Percentiles rank a stretch among this genome's conserved stretches.
Conservation (phyloP, 2,797 vertebrate genomes). For the Eremophila alpestris region DNA sequence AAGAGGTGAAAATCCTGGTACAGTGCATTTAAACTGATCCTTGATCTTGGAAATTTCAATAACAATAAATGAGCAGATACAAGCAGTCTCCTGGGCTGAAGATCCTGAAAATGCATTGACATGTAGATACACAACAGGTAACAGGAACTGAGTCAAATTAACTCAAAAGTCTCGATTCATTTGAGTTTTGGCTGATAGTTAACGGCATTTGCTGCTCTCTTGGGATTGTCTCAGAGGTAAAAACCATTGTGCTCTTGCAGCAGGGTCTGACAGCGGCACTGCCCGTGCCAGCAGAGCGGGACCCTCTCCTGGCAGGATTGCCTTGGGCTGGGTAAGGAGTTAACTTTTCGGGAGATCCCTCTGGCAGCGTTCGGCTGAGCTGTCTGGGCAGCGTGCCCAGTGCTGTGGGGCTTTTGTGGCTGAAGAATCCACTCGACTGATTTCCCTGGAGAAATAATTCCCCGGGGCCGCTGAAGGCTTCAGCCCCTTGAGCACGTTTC, state of each 20-base stretch:
- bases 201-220: neutral
- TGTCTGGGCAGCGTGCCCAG: fast-evolving
- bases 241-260: fast-evolving
- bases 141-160: neutral
- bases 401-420: neutral
- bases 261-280: neutral
- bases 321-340: neutral
- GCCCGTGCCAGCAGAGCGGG: fast-evolving
- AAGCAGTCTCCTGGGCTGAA: neutral
- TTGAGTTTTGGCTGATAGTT: neutral
- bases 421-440: neutral
- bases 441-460: neutral
- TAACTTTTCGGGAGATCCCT: neutral
- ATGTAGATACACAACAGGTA: neutral
- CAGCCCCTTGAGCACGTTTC: neutral
- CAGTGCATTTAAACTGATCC: neutral
- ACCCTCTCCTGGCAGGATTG: neutral
- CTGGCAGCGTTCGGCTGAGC: fast-evolving
- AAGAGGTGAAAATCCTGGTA: neutral
- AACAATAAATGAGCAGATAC: neutral
- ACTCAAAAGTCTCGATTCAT: neutral
- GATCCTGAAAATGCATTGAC: neutral
- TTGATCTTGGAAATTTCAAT: neutral
- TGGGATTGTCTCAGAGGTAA: fast-evolving
- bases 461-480: neutral